Evolutionary conservation across 2,113 vertebrate genomes (phyloP).

Genomic region (Psophia crepitans): DNA sequence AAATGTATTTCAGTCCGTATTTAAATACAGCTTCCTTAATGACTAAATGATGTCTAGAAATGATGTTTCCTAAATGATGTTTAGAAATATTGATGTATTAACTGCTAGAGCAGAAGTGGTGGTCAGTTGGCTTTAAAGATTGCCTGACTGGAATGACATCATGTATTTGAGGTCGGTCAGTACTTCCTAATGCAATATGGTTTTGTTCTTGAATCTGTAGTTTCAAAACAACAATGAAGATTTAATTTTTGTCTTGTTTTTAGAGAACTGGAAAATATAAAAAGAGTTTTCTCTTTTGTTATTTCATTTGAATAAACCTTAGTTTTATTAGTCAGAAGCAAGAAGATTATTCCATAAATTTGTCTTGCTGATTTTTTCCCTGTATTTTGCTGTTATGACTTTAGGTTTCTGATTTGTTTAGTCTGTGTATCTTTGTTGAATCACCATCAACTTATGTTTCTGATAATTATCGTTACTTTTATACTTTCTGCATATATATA

Average conservation of each 20-base stretch:
- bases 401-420: background rate
- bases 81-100: background rate
- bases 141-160: background rate
- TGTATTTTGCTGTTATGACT: background rate
- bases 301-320: background rate
- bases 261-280: background rate
- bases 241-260: background rate
- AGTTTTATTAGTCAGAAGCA: background rate
- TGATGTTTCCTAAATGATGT: background rate
- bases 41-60: background rate
- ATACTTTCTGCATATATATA: background rate
- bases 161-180: background rate
- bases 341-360: background rate
- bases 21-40: background rate
- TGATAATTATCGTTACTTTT: background rate
- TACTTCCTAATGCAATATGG: background rate
- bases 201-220: background rate
- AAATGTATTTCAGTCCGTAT: background rate
- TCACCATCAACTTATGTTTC: background rate
- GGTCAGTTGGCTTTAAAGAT: background rate
- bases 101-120: background rate
- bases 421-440: background rate
- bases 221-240: background rate
- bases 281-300: background rate
- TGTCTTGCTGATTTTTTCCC: background rate